phyloP scores from a whole-genome alignment of 1,140 invertebrate species.

The Ooceraea biroi region DNA sequence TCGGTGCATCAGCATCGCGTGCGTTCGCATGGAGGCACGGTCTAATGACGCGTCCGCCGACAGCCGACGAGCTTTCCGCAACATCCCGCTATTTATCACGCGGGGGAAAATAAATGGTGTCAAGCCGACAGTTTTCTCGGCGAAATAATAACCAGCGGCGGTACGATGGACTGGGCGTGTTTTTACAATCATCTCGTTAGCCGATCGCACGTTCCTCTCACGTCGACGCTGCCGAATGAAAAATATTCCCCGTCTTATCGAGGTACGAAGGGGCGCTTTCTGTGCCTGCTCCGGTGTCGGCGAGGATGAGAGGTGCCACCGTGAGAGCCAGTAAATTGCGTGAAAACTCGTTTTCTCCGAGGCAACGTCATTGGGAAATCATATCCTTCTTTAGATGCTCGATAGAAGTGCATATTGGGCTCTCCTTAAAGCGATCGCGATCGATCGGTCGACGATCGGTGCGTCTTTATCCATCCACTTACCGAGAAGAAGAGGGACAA shows the following conservation, averaged over 20 bases:
- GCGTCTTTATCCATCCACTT: slow-evolving; percentile 26
- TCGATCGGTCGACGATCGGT: slow-evolving; percentile 46
- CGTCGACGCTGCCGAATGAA: neutral
- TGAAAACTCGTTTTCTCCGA: slow-evolving; percentile 63
- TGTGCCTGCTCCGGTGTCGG: neutral
- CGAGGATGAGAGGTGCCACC: neutral
- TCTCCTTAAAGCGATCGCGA: slow-evolving; percentile 30
- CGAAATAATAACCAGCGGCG: slow-evolving; percentile 25
- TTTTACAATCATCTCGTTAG: slow-evolving; percentile 25
- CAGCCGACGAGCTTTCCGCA: neutral
- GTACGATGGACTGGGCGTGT: slow-evolving; percentile 2
- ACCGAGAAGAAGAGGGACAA: neutral
- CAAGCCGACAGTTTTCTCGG: neutral
- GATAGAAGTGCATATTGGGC: slow-evolving; percentile 61
- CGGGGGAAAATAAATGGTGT: slow-evolving; percentile 20
- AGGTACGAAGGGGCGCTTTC: neutral
- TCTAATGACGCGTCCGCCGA: slow-evolving; percentile 7
- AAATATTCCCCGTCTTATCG: neutral
- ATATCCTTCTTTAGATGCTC: slow-evolving; percentile 45
- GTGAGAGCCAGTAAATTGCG: slow-evolving; percentile 52
- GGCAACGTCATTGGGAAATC: slow-evolving; percentile 51
- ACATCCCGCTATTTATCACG: slow-evolving; percentile 27
- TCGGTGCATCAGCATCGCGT: slow-evolving; percentile 5
- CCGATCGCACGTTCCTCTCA: neutral
- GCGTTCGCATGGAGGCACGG: neutral